A percentile compares a stretch with the other conserved stretches of the same genome.
Evolutionary conservation across 2,113 vertebrate species (phyloP).

Genomic region (Struthidea cinerea): DNA sequence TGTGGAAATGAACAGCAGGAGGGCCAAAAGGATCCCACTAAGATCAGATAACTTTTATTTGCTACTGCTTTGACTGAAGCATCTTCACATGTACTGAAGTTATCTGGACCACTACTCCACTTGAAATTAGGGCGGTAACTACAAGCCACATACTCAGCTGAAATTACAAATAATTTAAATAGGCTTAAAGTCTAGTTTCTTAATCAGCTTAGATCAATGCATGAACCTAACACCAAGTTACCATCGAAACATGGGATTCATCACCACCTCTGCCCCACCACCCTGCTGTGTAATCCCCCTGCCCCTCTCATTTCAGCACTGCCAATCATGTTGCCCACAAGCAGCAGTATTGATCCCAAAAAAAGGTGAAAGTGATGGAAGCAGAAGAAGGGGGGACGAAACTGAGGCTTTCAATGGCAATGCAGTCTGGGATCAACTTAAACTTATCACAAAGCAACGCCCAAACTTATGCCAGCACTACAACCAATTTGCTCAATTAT

Average conservation of each 20-base stretch:
- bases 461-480: background rate
- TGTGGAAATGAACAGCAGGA: background rate
- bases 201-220: background rate
- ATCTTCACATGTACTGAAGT: background rate
- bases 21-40: background rate
- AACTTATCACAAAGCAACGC: background rate
- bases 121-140: background rate
- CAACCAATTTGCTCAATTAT: background rate
- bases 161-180: background rate
- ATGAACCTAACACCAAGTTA: background rate
- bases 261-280: background rate
- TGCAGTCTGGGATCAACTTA: background rate
- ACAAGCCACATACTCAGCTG: background rate
- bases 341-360: background rate
- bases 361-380: background rate
- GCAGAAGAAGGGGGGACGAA: background rate
- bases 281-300: background rate
- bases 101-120: background rate
- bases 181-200: background rate
- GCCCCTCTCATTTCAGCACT: background rate
- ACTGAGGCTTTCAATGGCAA: background rate
- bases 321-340: accelerated
- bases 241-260: background rate
- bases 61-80: background rate
- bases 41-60: background rate